Conservation (phyloP, 2,797 vertebrate genomes). For the Anguilla megastoma region DNA sequence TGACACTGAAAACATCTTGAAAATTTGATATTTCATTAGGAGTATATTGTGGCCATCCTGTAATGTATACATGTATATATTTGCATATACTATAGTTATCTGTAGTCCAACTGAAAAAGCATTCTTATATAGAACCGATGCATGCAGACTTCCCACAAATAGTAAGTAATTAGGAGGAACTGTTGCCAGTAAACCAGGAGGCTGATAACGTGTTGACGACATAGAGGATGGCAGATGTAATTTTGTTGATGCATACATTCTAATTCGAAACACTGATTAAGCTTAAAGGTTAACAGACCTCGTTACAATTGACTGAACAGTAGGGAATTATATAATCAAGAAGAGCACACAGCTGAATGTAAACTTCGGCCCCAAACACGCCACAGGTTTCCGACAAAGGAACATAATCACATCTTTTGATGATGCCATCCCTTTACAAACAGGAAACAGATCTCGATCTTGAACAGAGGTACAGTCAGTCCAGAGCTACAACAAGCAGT, state of each 20-base stretch:
- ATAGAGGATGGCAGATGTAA: background rate
- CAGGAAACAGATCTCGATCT: background rate
- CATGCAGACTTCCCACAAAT: background rate
- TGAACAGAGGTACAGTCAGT: background rate
- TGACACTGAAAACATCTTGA: background rate
- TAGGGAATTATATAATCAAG: background rate
- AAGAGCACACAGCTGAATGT: background rate
- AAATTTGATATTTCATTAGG: background rate
- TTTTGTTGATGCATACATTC: background rate
- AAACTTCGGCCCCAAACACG: background rate
- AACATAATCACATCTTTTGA: background rate
- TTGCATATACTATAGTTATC: background rate
- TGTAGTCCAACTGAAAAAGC: background rate
- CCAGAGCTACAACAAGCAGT: background rate
- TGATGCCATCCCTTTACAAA: background rate
- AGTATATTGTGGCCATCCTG: background rate
- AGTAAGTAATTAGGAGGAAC: background rate
- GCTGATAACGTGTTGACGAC: background rate
- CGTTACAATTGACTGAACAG: background rate
- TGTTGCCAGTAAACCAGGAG: background rate
- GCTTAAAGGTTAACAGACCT: background rate
- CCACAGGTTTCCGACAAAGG: background rate
- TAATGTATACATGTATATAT: background rate
- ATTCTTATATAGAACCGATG: background rate
- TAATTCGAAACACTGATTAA: slow-evolving; percentile 4